Evolutionary conservation across 2,797 vertebrate genomes (phyloP), one percentile per base, ranked within the genome.

Genomic region (Esox lucius): DNA sequence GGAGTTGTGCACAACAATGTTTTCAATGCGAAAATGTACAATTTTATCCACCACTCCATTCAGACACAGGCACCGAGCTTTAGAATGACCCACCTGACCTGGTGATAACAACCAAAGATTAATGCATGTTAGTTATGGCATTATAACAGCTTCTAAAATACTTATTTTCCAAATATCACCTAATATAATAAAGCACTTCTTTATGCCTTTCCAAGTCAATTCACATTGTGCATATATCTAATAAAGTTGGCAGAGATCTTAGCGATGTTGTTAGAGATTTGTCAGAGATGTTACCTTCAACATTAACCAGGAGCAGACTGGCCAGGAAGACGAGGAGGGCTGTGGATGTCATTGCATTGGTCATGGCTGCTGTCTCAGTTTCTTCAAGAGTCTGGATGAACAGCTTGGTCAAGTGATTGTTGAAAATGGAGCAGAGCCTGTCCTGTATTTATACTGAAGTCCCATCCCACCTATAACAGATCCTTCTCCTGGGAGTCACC

Each of bases 21-120:
- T 22, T 22, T 59, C n/a, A 59, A 59, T 59, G 56, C 11, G 56
- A 24, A 59, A 1, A 24, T n/a, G n/a, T 4, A 2, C 7, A 12
- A 59, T 11, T 3, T 3, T n/a, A 11, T 59, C 24, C n/a, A 24
- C n/a, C n/a, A 59, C 11, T 59, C 56, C 56, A 59, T 59, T 24
- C n/a, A 59, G n/a, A 59, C 56, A 59, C 56, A 11, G 56, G n/a
- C 56, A 59, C n/a, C 56, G n/a, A 22, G n/a, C 2, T 59, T 59
- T 59, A 59, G n/a, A 24, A 59, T 59, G n/a, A 59, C 56, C 56
- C 56, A 59, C 56, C 56, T 59, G 56, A 12, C 56, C 56, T 59
- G n/a, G 9, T 0, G n/a, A 59, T 24, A 16, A 59, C 8, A 16
- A 59, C 8, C 17, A n/a, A 53, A 6, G 17, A 8, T 53, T 53